These are phyloP conservation scores for Bufo bufo DNA, from an alignment of 2,113 vertebrate genomes.

Conservation along the genomic window DNA sequence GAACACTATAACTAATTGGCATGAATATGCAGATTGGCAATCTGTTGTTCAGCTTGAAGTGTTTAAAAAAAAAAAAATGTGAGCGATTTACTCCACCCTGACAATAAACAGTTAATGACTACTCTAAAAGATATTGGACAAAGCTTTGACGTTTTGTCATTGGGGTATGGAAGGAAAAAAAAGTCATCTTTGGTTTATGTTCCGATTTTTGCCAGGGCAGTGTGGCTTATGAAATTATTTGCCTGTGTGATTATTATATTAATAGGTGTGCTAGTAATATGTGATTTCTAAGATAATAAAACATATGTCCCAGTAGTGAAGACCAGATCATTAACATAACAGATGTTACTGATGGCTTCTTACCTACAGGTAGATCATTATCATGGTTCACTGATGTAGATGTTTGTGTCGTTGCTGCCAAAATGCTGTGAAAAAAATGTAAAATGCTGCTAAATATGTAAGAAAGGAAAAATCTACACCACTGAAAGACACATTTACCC, in stretches of 20 bases:
- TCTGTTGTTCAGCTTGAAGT: slow-evolving; percentile 35
- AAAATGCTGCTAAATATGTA: background rate
- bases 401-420: slow-evolving; percentile 8
- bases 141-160: background rate
- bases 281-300: background rate
- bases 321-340: slow-evolving; percentile 27
- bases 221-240: background rate
- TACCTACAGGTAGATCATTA: slow-evolving; percentile 31
- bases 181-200: background rate
- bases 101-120: slow-evolving; percentile 21
- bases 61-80: background rate
- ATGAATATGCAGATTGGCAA: slow-evolving; percentile 50
- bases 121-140: background rate
- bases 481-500: background rate
- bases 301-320: background rate
- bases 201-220: background rate
- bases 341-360: slow-evolving; percentile 28
- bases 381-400: slow-evolving; percentile 26
- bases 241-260: background rate
- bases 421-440: slow-evolving; percentile 3
- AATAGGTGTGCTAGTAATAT: background rate
- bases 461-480: background rate
- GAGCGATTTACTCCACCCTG: background rate
- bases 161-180: background rate
- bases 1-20: slow-evolving; percentile 48